Base-by-base conservation (phyloP, 2,113 vertebrate genomes). In the Acanthochromis polyacanthus region DNA sequence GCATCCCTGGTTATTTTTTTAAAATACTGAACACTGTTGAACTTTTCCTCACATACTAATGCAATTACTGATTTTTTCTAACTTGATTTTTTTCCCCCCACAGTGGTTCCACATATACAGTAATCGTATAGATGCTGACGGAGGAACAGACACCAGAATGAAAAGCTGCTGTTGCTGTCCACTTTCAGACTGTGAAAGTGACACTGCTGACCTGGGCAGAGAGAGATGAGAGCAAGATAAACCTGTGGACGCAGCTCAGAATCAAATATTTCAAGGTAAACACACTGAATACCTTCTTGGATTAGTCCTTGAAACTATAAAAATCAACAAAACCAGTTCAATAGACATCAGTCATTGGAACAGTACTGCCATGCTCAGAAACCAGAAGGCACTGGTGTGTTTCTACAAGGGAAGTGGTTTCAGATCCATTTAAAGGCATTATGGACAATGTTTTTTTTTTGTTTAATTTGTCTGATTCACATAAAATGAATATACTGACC, bases 1-100 rank as follows among this genome's bases (percentile, higher is more conserved):
- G 40, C 25, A 66, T 32, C 78, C 17, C 28, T 70, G 17, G 20
- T 63, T n/a, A 51, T 59, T 43, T 74, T 40, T 73, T 74, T 50
- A 10, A 53, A 7, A 20, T 3, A 22, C 20, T 63, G 40, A 43
- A 43, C 40, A 43, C 40, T 43, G 28, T 52, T 30, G 36, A 57
- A 25, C 51, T 50, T 38, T 43, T 43, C 14, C 14, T 4, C 56
- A 58, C 61, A 36, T 10, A 55, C 40, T 48, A 67, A 84, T 66
- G 48, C 63, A 78, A 60, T 40, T 14, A 63, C 30, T 45, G 38
- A 78, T 45, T 69, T 9, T 36, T 36, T n/a, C n/a, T 36, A 9
- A 8, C 32, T 9, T 1, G 66, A 75, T 73, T 70, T 55, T 50
- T 50, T 43, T 43, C 48, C 79, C 22, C 48, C 79, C 22, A 46